Base-by-base conservation (phyloP, 2,797 vertebrate genomes). In the Phoeniculus purpureus region DNA sequence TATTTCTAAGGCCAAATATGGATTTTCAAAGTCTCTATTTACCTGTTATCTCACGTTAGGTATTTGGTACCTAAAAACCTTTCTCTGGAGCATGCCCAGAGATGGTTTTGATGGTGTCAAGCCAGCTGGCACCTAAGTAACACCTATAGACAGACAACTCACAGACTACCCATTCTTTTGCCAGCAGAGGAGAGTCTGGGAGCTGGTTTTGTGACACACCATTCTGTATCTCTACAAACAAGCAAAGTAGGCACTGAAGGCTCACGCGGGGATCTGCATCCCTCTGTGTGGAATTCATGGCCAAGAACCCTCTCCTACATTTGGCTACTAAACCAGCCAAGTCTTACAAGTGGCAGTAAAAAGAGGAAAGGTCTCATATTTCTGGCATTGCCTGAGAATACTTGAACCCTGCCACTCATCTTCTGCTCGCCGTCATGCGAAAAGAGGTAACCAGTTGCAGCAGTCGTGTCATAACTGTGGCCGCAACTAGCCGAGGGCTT, bases 401-500 rank as follows among this genome's bases (percentile, higher is more conserved):
- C 8, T 71, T 73, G 55, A 78, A 43, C 29, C 14, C 37, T 29
- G 29, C 8, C 18, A 78, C 15, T 13, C 23, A 16, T 67, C 50
- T 77, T 73, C 50, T 76, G 7, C 12, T 17, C 6, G 10, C 9
- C 50, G 37, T 71, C 50, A 26, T 55, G 50, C 79, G 64, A 93
- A 77, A 19, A 60, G 70, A 66, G 13, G 43, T 48, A 74, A 64
- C 7, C 22, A 80, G 40, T 29, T 73, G 31, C 65, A 64, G 23
- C 40, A 84, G 17, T 0, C 19, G 45, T 54, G 84, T 80, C 68
- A 54, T 17, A 64, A 50, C 29, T 54, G 27, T 32, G 54, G 73
- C 25, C 56, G 25, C 4, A 13, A 6, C n/a, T 66, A 79, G 23
- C 17, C 73, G 52, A 7, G 64, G 12, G 31, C 0, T 0, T 47